Base-by-base conservation (phyloP, 2,113 vertebrate genomes). In the Cyanocitta stelleri region DNA sequence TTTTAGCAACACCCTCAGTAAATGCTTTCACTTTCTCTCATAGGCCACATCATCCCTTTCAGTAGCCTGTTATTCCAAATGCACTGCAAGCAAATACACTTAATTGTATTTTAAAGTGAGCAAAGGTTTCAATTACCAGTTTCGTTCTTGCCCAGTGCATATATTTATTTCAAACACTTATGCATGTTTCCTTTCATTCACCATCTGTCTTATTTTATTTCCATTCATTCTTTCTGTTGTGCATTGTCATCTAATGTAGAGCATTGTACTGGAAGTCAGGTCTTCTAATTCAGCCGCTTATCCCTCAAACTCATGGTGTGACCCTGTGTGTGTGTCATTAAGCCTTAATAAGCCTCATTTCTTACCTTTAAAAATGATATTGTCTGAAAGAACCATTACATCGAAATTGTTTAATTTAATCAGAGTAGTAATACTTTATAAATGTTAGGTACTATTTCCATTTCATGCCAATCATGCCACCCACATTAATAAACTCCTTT, bases 131-230 rank as follows among this genome's bases (percentile, higher is more conserved):
- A 84, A 87, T 96, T 85, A 94, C 46, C 59, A 87, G 30, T 73
- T 76, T 96, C 71, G 48, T 87, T 94, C 90, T 90, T 94, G 83
- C 62, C 85, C 90, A 63, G 52, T 80, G 73, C 68, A 94, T 83
- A 51, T 80, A 93, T 88, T 95, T 95, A 93, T 94, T 93, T 96
- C 87, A 88, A 92, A 83, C 33, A 62, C 63, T 93, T 83, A 69
- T 6, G 48, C 33, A 55, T 10, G 2, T 95, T 95, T 91, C 79
- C 55, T 88, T 93, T 88, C 55, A 92, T 81, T 94, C 56, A 90
- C 90, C 95, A 94, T 93, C 91, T 95, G 89, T 49, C 81, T 96
- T 91, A 67, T 82, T 90, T 90, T 52, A 84, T 93, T 94, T 93
- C 67, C 62, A 62, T 88, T 78, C 71, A 72, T 90, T 93, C 59